Base-by-base conservation (phyloP, 1,140 invertebrate species). In the Physella acuta region DNA sequence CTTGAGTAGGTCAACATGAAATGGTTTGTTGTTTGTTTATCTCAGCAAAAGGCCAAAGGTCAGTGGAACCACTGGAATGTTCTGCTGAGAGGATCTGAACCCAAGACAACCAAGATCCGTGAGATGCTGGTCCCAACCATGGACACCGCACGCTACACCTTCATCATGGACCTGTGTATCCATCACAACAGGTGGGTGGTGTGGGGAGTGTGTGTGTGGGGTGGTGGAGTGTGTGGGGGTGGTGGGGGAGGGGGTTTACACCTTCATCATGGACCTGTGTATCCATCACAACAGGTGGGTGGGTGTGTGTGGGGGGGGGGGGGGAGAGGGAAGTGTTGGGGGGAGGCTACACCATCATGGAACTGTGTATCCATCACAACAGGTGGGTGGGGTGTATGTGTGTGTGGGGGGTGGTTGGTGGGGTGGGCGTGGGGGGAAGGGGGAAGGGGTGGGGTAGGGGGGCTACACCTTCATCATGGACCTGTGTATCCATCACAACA, bases 61-160 rank as follows among this genome's bases (percentile, higher is more conserved):
- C 79, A 77, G 49, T 88, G 87, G 87, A 80, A 80, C 68, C 83
- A 82, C 60, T 88, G 87, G 87, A 84, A 80, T 69, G 85, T 87
- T 39, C 73, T 84, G 8, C 79, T 86, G 33, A 79, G 81, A 30
- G 72, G 73, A 8, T 52, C 70, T 8, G 77, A 81, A 37, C 17
- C 74, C 17, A 75, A 75, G 36, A 70, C 69, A 0, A 80, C 79
- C 64, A 84, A 85, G 65, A 83, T 86, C 34, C 71, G 83, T 63
- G 79, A 85, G 34, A 83, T 85, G 77, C 66, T 86, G 44, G 85
- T 86, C 0, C 85, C 85, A 8, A 86, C 85, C 11, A 81, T 85
- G 77, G 85, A 86, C 72, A 86, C 85, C 26, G 83, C 78, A 5
- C 71, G 85, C 69, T 84, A 84, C 73, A 79, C 80, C 8, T 85